phyloP scores from a whole-genome alignment of 2,113 vertebrate species.

The Strix uralensis region DNA sequence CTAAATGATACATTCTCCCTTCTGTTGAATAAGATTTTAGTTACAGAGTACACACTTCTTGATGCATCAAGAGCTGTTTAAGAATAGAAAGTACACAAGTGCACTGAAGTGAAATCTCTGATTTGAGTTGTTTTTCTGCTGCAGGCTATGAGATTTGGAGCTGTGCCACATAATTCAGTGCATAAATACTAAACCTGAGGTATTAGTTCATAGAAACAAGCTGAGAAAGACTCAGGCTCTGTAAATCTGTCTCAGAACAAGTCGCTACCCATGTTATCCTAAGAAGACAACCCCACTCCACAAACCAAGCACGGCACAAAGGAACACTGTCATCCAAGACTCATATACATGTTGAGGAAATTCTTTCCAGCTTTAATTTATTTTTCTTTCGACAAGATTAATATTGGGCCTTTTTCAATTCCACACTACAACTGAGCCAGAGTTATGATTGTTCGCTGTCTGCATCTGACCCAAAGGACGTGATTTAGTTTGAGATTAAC shows the following conservation, averaged over 20 bases:
- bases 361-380: neutral
- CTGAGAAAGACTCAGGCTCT: neutral
- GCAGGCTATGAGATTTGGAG: neutral
- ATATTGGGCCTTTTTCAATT: neutral
- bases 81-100: constrained; percentile 1
- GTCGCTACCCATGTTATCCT: neutral
- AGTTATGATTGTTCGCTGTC: neutral
- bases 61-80: neutral
- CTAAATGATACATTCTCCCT: neutral
- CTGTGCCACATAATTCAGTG: neutral
- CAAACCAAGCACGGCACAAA: neutral
- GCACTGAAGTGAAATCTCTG: neutral
- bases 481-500: neutral
- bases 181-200: neutral
- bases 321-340: neutral
- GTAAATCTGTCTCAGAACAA: neutral
- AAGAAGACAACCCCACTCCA: neutral
- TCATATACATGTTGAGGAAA: neutral
- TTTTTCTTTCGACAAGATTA: neutral
- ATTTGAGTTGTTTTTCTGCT: constrained; percentile 20
- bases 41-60: neutral
- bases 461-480: neutral
- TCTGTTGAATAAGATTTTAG: neutral
- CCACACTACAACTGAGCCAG: neutral
- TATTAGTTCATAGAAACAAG: neutral